Conservation (phyloP, 2,113 vertebrate genomes). For the human region GRCh38 chr12:14620501-14621000, state of each 20-base stretch:
- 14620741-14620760: not conserved
- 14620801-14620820: not conserved
- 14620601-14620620: not conserved
- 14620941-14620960: not conserved
- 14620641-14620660: not conserved
- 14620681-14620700: not conserved
- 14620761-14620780: not conserved
- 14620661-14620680: not conserved
- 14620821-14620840: not conserved
- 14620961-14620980: constrained; percentile 14
- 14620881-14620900: not conserved
- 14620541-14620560: not conserved
- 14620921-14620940: not conserved
- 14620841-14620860: not conserved
- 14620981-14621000: not conserved
- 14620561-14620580: not conserved
- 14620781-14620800: not conserved
- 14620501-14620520: not conserved
- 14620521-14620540: not conserved
- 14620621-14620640: not conserved
- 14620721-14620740: not conserved
- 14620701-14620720: not conserved
- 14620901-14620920: not conserved
- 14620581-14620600: too few species aligned
- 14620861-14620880: not conserved